Conservation (phyloP, 37 sponge, comb jelly and placozoan species). For the Mnemiopsis leidyi region DNA sequence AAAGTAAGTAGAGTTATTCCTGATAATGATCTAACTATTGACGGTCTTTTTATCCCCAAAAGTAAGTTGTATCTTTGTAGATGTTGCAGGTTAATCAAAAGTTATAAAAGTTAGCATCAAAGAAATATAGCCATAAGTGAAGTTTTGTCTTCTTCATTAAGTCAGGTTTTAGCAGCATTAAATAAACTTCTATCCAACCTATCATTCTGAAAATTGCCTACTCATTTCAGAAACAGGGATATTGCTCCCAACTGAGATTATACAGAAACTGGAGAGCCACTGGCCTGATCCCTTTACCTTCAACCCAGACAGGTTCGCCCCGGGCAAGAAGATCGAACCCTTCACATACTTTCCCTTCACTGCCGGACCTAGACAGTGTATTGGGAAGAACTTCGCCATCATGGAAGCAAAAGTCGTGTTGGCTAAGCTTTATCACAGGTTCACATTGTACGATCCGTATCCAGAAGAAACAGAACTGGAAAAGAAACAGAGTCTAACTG, state of each 20-base stretch:
- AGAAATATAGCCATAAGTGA: no score
- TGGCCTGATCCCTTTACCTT: background rate
- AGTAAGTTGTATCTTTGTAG: background rate
- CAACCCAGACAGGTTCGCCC: background rate
- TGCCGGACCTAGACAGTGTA: conserved; percentile 24
- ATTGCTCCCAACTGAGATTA: background rate
- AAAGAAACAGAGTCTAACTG: background rate
- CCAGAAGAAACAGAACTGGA: background rate
- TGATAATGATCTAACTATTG: background rate
- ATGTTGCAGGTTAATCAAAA: no score
- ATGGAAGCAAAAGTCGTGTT: conserved; percentile 18
- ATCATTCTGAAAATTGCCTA: no score
- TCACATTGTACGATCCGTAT: background rate
- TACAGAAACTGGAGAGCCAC: background rate
- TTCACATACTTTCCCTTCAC: conserved; percentile 8
- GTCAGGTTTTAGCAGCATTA: no score
- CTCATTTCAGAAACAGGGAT: background rate
- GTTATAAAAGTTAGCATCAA: no score
- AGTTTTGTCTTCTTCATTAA: no score
- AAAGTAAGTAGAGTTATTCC: background rate
- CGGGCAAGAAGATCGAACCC: background rate
- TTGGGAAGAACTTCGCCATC: conserved; percentile 3
- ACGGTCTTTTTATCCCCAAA: background rate
- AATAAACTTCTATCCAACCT: no score
- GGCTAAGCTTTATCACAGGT: background rate